Evolutionary conservation across 2,797 vertebrate species (phyloP), one percentile per base, ranked within the genome.

Genomic region (Masticophis lateralis): DNA sequence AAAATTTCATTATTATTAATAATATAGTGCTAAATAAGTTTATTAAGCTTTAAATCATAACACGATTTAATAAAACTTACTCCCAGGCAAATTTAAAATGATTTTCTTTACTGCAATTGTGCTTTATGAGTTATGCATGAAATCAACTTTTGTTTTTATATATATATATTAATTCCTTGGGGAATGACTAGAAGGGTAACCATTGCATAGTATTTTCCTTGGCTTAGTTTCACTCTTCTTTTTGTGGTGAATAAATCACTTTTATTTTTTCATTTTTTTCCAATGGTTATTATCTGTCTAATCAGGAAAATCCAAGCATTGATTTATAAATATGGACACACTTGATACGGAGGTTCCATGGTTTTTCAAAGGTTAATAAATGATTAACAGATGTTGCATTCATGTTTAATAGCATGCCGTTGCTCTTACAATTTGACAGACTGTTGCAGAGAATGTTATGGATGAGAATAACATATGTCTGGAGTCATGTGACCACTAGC

Each of bases 351-450:
- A 86, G n/a, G 59, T 57, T 37, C 32, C 37, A 86, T n/a, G 69
- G 56, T 47, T 91, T 91, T 83, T 86, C 37, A 89, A 63, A 86
- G 90, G 74, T 93, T 91, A 93, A 91, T 93, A 88, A 91, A 89
- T 89, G 87, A 61, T 59, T 61, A 91, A 88, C 61, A 91, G 69
- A 91, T 91, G 87, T 91, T 91, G 37, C 20, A 37, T 83, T 16
- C 56, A 57, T 91, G 74, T 88, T 83, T 53, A 74, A 89, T 51
- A 63, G 63, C n/a, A 56, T 61, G 47, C 74, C 56, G 63, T 90
- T 63, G 88, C 47, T 55, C 88, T 90, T 86, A 43, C 13, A 25
- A 61, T 90, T 90, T 92, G 88, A 86, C 43, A 89, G 88, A 53
- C 60, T 86, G 57, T 60, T 92, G 74, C 90, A 86, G 83, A 83